Evolutionary conservation across 2,797 vertebrate species (phyloP).

Genomic region (Hoplostethus atlanticus): DNA sequence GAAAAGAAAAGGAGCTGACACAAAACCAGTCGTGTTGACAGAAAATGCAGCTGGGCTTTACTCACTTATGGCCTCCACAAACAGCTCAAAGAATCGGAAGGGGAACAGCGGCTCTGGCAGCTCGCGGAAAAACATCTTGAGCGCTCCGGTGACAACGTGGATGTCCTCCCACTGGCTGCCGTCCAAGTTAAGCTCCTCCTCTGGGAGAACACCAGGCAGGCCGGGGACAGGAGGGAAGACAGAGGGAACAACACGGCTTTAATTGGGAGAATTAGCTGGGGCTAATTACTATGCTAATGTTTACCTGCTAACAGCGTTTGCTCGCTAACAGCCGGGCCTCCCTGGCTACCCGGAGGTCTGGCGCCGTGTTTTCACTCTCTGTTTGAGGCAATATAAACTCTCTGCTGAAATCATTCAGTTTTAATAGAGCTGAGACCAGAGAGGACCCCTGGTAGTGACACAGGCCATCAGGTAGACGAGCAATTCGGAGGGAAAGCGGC

Average conservation of each 20-base stretch:
- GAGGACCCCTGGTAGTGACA: slow-evolving; percentile 88
- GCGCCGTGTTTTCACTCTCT: slow-evolving; percentile 76
- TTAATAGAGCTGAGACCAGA: slow-evolving; percentile 80
- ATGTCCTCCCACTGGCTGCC: slow-evolving; percentile 99
- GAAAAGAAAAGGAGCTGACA: slow-evolving; percentile 6
- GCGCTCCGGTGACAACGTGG: slow-evolving; percentile 97
- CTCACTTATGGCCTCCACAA: slow-evolving; percentile 96
- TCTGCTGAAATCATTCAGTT: slow-evolving; percentile 74
- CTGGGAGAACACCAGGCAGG: slow-evolving; percentile 76
- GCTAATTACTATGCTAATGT: slow-evolving; percentile 97
- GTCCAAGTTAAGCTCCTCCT: slow-evolving; percentile 97
- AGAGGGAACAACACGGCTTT: slow-evolving; percentile 89
- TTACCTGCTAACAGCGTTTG: slow-evolving; percentile 93
- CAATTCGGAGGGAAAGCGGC: slow-evolving; percentile 1
- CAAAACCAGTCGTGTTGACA: neutral
- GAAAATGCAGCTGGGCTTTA: slow-evolving; percentile 60
- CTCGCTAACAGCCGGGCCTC: slow-evolving; percentile 88
- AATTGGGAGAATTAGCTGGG: slow-evolving; percentile 96
- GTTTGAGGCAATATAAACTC: slow-evolving; percentile 80
- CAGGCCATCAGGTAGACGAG: slow-evolving; percentile 87
- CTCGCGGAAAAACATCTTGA: slow-evolving; percentile 99
- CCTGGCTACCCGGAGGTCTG: slow-evolving; percentile 89
- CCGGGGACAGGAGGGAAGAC: slow-evolving; percentile 1
- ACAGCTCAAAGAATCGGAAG: slow-evolving; percentile 91
- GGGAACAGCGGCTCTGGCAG: slow-evolving; percentile 97